These are phyloP conservation scores for Nematostella vectensis DNA, from an alignment of 92 coral and sea anemone species.

Conservation along the genomic window DNA sequence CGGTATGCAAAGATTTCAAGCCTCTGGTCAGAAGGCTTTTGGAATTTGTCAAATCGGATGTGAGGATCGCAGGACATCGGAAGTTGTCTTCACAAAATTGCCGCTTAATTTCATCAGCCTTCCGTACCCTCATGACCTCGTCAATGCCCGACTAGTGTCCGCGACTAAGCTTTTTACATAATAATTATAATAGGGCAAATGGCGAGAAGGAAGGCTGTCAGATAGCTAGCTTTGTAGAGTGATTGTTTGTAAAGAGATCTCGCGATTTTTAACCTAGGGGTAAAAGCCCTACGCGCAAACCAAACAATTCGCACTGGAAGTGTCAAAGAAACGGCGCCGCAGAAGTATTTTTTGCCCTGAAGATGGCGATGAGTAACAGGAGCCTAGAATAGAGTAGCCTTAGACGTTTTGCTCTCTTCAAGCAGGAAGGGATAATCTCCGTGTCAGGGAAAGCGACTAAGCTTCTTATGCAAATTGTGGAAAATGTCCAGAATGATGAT, in stretches of 20 bases:
- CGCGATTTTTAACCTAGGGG: conserved; percentile 1
- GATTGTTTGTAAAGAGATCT: conserved; percentile 10
- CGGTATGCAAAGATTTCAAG: conserved; percentile 2
- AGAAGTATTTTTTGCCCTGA: too few species aligned
- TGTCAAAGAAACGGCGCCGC: too few species aligned
- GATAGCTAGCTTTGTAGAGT: not conserved
- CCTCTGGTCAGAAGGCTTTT: conserved; percentile 7
- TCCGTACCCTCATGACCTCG: not conserved
- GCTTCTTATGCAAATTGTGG: conserved; percentile 38
- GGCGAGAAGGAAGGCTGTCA: conserved; percentile 3
- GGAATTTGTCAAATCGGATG: conserved; percentile 36
- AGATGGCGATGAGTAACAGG: too few species aligned
- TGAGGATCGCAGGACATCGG: conserved; percentile 19
- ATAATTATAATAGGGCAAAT: not conserved
- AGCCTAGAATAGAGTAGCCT: too few species aligned
- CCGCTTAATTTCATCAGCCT: conserved; percentile 9
- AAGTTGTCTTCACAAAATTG: conserved; percentile 14
- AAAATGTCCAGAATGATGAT: conserved; percentile 45
- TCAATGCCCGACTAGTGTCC: not conserved
- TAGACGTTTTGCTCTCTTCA: too few species aligned
- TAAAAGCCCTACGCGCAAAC: conserved; percentile 15
- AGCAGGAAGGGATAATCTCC: conserved; percentile 32
- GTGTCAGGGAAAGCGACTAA: conserved; percentile 26
- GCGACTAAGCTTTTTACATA: not conserved
- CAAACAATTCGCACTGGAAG: conserved; percentile 6